A percentile compares a stretch with the other conserved stretches of the same genome.
These are phyloP conservation scores for Idaea biselata DNA, from an alignment of 2,888 invertebrate species.

Conservation along the genomic window DNA sequence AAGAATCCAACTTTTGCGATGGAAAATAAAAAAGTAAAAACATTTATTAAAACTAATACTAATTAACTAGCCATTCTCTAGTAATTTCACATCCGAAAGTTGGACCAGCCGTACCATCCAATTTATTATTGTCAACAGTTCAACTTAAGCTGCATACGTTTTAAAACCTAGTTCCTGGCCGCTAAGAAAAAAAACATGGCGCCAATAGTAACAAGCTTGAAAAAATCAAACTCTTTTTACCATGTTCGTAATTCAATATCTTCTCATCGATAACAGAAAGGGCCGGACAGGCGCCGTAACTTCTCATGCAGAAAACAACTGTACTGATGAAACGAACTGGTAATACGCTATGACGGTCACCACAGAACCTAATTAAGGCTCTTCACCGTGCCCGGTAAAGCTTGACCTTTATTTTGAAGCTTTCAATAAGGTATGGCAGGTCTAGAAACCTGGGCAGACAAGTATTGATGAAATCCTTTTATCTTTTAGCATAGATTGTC, in stretches of 20 bases:
- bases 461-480: constrained; percentile 62
- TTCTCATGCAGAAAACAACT: constrained; percentile 73
- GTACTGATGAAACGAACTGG: constrained; percentile 73
- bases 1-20: no score
- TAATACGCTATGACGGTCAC: constrained; percentile 76
- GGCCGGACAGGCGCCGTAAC: constrained; percentile 68
- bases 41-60: no score
- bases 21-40: no score
- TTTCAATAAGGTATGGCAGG: constrained; percentile 15
- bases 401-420: constrained; percentile 26
- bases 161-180: not conserved
- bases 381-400: constrained; percentile 45
- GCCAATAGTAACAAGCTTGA: constrained; percentile 1
- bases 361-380: constrained; percentile 75
- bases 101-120: no score
- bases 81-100: no score
- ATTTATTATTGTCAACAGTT: no score
- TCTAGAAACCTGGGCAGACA: constrained; percentile 39
- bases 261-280: constrained; percentile 56
- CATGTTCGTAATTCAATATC: constrained; percentile 59
- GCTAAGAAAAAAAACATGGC: not conserved
- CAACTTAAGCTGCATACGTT: not conserved
- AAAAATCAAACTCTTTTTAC: constrained; percentile 11
- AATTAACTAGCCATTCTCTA: no score
- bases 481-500: constrained; percentile 72